A percentile compares a stretch with the other conserved stretches of the same genome.
Conservation (phyloP, 2,888 invertebrate genomes). For the Drosophila paramelanica region DNA sequence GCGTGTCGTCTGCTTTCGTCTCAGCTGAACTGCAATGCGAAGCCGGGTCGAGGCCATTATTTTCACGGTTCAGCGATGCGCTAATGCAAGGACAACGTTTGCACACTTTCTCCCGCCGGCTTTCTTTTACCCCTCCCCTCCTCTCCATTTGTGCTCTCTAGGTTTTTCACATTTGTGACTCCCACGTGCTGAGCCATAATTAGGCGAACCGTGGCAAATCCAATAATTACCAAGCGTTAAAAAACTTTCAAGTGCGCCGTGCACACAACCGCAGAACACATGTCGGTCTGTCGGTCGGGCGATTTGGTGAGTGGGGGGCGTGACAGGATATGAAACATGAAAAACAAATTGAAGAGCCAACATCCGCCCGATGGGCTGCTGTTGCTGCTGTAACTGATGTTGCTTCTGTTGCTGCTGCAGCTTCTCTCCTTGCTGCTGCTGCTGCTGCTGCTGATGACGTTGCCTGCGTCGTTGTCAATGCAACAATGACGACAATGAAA, state of each 20-base stretch:
- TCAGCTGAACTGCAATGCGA: constrained; percentile 31
- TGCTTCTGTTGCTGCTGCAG: constrained; percentile 26
- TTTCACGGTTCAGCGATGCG: constrained; percentile 67
- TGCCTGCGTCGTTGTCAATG: constrained; percentile 69
- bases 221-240: constrained; percentile 75
- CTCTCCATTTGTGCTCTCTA: background rate
- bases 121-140: background rate
- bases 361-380: constrained; percentile 61
- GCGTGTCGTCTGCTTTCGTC: constrained; percentile 28
- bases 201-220: constrained; percentile 67
- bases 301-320: constrained; percentile 9
- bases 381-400: constrained; percentile 20
- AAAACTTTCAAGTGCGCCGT: constrained; percentile 66
- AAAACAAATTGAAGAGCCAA: constrained; percentile 80
- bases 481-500: constrained; percentile 83
- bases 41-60: constrained; percentile 55
- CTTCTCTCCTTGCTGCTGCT: constrained; percentile 22
- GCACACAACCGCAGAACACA: constrained; percentile 70
- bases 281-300: constrained; percentile 35
- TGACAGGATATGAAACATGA: constrained; percentile 76
- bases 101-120: constrained; percentile 30
- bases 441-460: constrained; percentile 44
- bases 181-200: constrained; percentile 69
- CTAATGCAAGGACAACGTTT: constrained; percentile 60
- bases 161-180: constrained; percentile 9